These are phyloP conservation scores for Perizoma flavofasciatum DNA, from an alignment of 2,888 invertebrate species.

Conservation along the genomic window DNA sequence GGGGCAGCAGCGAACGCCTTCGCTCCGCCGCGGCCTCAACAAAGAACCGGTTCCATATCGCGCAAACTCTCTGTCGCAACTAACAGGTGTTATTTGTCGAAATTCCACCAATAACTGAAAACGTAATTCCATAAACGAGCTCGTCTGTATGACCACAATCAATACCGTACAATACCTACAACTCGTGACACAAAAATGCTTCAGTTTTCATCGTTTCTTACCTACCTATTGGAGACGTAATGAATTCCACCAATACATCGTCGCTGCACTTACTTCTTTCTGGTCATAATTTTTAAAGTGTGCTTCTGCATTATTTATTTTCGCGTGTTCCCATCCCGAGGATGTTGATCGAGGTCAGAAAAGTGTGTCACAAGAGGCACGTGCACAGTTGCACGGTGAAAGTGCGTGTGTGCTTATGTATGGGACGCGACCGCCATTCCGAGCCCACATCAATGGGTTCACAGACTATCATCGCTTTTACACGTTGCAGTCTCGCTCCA, in stretches of 20 bases:
- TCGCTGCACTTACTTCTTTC: too few species aligned
- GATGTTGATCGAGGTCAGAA: slow-evolving; percentile 49
- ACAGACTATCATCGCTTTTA: slow-evolving; percentile 66
- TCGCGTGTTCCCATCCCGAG: slow-evolving; percentile 28
- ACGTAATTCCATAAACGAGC: slow-evolving; percentile 43
- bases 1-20: slow-evolving; percentile 27
- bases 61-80: slow-evolving; percentile 68
- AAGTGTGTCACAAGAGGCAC: slow-evolving; percentile 67
- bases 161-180: slow-evolving; percentile 12
- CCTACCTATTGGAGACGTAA: too few species aligned
- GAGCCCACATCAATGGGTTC: slow-evolving; percentile 67
- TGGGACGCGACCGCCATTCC: slow-evolving; percentile 63
- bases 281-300: background rate
- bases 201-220: too few species aligned
- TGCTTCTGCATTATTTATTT: slow-evolving; percentile 21
- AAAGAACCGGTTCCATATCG: slow-evolving; percentile 70
- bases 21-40: slow-evolving; percentile 36
- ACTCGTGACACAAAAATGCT: too few species aligned
- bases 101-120: slow-evolving; percentile 63
- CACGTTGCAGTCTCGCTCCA: slow-evolving; percentile 72
- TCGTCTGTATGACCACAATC: slow-evolving; percentile 19
- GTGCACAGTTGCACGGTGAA: slow-evolving; percentile 66
- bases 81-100: slow-evolving; percentile 73
- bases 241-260: too few species aligned
- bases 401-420: slow-evolving; percentile 60